Conservation (phyloP, 2,797 vertebrate genomes). For the Prionace glauca region DNA sequence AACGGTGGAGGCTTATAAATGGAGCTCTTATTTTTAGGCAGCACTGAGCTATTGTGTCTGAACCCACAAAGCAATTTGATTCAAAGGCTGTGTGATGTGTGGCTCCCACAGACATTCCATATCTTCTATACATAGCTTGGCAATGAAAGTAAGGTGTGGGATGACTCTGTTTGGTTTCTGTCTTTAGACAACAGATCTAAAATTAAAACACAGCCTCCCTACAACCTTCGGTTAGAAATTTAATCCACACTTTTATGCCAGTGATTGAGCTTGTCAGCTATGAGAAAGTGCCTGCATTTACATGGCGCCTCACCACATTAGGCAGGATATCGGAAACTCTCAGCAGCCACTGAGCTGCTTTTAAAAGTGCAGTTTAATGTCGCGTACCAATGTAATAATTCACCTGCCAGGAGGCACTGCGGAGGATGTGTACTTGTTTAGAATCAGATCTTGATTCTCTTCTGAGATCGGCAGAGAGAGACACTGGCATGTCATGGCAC, state of each 20-base stretch:
- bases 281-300: background rate
- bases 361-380: background rate
- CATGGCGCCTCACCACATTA: background rate
- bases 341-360: background rate
- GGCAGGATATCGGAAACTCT: background rate
- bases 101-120: background rate
- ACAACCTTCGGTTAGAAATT: background rate
- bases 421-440: too few relatives aligned
- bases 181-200: background rate
- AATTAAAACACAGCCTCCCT: background rate
- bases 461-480: too few relatives aligned
- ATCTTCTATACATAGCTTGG: background rate
- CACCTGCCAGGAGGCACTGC: too few relatives aligned
- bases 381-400: background rate
- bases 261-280: background rate
- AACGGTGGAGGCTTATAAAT: background rate
- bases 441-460: too few relatives aligned
- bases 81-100: background rate
- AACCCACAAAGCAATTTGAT: background rate
- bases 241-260: background rate
- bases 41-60: background rate
- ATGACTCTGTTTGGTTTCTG: background rate
- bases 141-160: background rate
- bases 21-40: constrained; percentile 13
- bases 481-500: too few relatives aligned